Evolutionary conservation across 1,140 invertebrate species (phyloP), one percentile per base, ranked within the genome.

Genomic region (Drosophila cardini): DNA sequence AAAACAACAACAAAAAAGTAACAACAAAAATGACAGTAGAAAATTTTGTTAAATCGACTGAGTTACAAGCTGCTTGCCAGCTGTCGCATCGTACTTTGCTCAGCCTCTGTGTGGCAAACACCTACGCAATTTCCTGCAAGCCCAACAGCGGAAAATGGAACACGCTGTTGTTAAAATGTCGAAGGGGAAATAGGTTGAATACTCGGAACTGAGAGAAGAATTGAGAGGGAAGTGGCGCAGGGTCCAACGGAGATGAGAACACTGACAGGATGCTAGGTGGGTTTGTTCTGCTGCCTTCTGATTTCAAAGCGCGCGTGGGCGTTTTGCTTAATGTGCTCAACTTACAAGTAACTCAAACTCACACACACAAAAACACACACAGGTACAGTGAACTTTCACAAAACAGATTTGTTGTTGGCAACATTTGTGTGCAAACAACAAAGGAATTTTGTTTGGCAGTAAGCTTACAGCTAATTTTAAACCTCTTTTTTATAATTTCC

Each of bases 121-220:
- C 84, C 84, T 87, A 87, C 84, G 84, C 84, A 84, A 87, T 87
- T 89, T 87, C 84, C 84, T 87, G 84, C 72, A 71, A 77, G 85
- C 80, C 76, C 64, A 69, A 67, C 69, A 87, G 68, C 84, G 84
- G 76, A 53, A 83, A 86, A 82, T 77, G 83, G 83, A 71, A 72
- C 48, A 32, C 46, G 50, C 58, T 18, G 36, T 50, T 50, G 30
- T 42, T 64, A 48, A 82, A 82, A 76, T 65, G 63, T 52, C 13
- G 36, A 13, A 48, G 42, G 40, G 73, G 74, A 52, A 21, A 26
- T 26, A 26, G 2, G 21, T 26, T 26, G 21, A 26, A 26, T 26
- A 26, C 21, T 26, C 16, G 36, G 9, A 48, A 38, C n/a, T 36
- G 32, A 15, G 21, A 13, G n/a, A 16, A 32, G 10, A 13, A 32